phyloP scores from a whole-genome alignment of 2,113 vertebrate genomes.

The Elachura formosa region DNA sequence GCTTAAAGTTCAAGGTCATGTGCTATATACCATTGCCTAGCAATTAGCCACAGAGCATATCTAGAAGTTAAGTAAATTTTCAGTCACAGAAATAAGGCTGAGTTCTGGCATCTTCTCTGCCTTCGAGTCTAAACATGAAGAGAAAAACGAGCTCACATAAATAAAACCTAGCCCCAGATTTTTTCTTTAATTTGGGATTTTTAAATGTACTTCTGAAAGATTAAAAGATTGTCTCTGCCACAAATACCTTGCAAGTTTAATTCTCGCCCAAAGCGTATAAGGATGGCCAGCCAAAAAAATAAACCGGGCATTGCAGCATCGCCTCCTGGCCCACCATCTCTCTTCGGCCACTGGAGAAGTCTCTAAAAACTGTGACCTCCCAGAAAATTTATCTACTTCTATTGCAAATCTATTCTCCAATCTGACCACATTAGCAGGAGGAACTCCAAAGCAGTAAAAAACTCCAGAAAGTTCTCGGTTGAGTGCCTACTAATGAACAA shows the following conservation, averaged over 20 bases:
- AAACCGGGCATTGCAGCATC: not conserved
- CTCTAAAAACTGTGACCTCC: constrained; percentile 57
- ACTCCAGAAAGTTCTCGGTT: constrained; percentile 83
- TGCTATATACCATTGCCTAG: not conserved
- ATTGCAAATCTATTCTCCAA: constrained; percentile 56
- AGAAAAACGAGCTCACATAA: not conserved
- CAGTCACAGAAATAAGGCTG: not conserved
- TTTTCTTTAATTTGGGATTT: constrained; percentile 27
- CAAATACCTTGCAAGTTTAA: not conserved
- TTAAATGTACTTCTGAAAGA: not conserved
- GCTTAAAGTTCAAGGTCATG: constrained; percentile 35
- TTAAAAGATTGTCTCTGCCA: constrained; percentile 5
- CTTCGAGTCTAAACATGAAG: not conserved
- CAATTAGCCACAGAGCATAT: not conserved
- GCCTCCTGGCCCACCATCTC: not conserved
- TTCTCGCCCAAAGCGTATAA: not conserved
- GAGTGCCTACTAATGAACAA: constrained; percentile 90
- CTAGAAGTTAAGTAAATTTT: not conserved
- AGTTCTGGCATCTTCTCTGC: not conserved
- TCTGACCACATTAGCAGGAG: constrained; percentile 79
- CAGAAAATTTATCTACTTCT: constrained; percentile 63
- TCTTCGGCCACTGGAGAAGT: not conserved
- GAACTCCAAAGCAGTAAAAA: constrained; percentile 76
- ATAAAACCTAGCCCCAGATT: not conserved
- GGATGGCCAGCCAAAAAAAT: not conserved